Conservation (phyloP, 2,113 vertebrate genomes). For the Silurus meridionalis region DNA sequence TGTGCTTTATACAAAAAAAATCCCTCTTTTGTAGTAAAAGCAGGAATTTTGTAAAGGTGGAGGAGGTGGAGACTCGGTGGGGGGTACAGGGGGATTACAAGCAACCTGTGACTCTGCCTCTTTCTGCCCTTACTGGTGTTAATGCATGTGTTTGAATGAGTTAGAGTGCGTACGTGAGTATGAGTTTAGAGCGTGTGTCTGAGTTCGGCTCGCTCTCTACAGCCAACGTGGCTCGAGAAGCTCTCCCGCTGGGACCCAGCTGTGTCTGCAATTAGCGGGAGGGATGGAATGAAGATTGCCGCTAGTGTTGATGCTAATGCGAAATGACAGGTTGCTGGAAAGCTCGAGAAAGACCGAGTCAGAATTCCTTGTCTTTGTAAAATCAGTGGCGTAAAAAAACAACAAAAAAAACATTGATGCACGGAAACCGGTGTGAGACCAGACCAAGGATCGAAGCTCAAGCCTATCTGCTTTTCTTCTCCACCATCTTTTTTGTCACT, state of each 20-base stretch:
- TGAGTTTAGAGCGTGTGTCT: constrained; percentile 68
- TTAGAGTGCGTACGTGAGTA: constrained; percentile 64
- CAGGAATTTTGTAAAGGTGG: constrained; percentile 86
- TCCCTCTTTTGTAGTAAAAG: constrained; percentile 74
- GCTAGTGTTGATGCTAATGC: constrained; percentile 93
- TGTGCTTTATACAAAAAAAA: constrained; percentile 78
- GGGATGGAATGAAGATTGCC: constrained; percentile 99
- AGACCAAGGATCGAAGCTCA: constrained; percentile 75
- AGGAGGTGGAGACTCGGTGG: constrained; percentile 84
- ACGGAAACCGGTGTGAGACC: constrained; percentile 33
- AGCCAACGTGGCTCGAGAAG: constrained; percentile 87
- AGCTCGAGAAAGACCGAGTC: constrained; percentile 52
- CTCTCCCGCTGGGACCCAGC: constrained; percentile 95
- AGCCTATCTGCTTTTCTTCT: constrained; percentile 54
- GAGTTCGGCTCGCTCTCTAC: constrained; percentile 83
- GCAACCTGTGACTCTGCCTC: constrained; percentile 99
- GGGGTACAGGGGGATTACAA: constrained; percentile 96
- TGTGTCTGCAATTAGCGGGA: constrained; percentile 99
- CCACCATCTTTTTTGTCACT: constrained; percentile 61
- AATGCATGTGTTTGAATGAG: constrained; percentile 74
- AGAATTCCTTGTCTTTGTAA: neutral
- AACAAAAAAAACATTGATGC: neutral
- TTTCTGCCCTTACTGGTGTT: constrained; percentile 96
- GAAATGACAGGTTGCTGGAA: constrained; percentile 91
- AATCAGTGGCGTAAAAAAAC: constrained; percentile 36